Base-by-base conservation (phyloP, 2,888 invertebrate genomes). In the Amphipyra tragopoginis region DNA sequence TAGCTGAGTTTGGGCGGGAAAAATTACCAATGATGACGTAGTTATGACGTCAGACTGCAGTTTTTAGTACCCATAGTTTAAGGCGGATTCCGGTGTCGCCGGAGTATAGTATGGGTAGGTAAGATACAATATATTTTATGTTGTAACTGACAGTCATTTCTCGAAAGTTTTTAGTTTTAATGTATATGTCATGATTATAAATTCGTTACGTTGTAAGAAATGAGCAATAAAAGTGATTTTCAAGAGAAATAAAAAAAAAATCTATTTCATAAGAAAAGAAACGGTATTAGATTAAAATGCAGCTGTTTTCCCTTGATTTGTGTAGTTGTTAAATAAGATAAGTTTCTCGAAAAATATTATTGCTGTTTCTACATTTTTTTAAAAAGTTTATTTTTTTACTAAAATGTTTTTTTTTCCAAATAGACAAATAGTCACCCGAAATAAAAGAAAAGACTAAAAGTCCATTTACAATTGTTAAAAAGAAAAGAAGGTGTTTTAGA, bases 61-160 rank as follows among this genome's bases (percentile, higher is more conserved):
- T 65, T 36, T 34, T 52, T 65, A 51, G 45, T 59, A 72, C 75
- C 68, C 71, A 65, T 45, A 11, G 45, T 48, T 50, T 62, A 74
- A 68, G 74, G 71, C 74, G 67, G 70, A 73, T 67, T 53, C 74
- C 8, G 54, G 49, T 36, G 10, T 36, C 58, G 49, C 55, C 57
- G 49, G 72, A 59, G 74, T 60, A 61, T 58, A 42, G 54, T 42
- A 72, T 68, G 59, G 67, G 67, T 62, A 47, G 47, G 33, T 8
- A 29, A 43, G 55, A 45, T 50, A 72, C 53, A 61, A 48, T 47
- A 54, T 47, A 6, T 15, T 51, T 44, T 43, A 42, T 57, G 48
- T 56, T 68, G 48, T 42, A 10, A 62, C 52, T 53, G 57, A 55
- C 61, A 13, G 36, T 47, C 39, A 13, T 29, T 42, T 5, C 10